Base-by-base conservation (phyloP, 2,888 invertebrate species). In the Amphipyra tragopoginis region DNA sequence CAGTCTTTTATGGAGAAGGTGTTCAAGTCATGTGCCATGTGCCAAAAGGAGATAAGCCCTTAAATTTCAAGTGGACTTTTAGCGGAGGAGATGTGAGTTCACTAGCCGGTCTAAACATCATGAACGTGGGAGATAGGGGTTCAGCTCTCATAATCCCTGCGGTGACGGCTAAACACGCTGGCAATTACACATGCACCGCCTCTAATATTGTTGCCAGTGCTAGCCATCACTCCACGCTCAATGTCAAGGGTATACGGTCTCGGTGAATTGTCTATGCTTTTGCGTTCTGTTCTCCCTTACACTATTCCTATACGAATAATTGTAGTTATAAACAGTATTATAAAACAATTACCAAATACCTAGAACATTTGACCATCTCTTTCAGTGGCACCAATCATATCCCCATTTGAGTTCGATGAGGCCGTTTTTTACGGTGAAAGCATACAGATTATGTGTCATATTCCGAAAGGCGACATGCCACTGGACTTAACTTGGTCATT, bases 41-140 rank as follows among this genome's bases (percentile, higher is more conserved):
- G 55, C 93, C 95, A 42, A 96, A 96, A 88, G 96, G 97, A 63
- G 97, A 97, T 86, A 95, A 96, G 75, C 97, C 97, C 57, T 95
- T 98, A 78, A 96, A 95, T 79, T 96, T 98, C 85, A 95, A 96
- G 60, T 98, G 98, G 98, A 95, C 94, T 77, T 96, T 97, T 91
- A 96, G 97, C 93, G 92, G 95, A 83, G 94, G 93, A 92, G 95
- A 94, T 80, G 93, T 94, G 93, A 93, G 94, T 92, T 90, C 93
- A 61, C 93, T 95, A 80, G 89, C 95, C 81, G 96, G 96, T 85
- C 93, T 96, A 83, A 95, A 96, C 89, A 95, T 97, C 72, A 96
- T 96, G 86, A 96, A 95, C 86, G 96, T 95, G 79, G 96, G 96
- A 79, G 96, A 96, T 86, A 95, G 96, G 86, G 96, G 96, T 77